phyloP scores from a whole-genome alignment of 2,888 invertebrate genomes.

The Ametastegia equiseti region DNA sequence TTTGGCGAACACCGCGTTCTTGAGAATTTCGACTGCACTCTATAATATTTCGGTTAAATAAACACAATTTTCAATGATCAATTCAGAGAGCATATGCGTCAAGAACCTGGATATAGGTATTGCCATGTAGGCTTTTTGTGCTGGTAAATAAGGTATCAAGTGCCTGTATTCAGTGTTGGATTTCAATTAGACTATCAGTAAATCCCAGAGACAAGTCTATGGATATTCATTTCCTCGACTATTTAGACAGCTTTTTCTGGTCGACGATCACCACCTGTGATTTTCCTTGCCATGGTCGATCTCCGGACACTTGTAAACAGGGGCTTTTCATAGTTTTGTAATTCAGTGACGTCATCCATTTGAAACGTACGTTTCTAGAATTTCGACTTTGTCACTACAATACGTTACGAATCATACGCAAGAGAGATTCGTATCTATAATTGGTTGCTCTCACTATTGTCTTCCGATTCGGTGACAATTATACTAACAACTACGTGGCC shows the following conservation, averaged over 20 bases:
- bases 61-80: not conserved
- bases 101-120: no score
- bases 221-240: not conserved
- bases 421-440: not conserved
- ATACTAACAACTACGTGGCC: not conserved
- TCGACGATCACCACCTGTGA: not conserved
- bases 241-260: not conserved
- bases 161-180: not conserved
- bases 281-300: not conserved
- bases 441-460: not conserved
- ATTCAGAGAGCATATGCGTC: not conserved
- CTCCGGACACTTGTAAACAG: not conserved
- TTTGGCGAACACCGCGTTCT: no score
- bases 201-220: not conserved
- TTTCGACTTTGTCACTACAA: no score
- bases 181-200: not conserved
- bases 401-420: no score
- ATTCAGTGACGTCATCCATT: no score
- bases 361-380: no score
- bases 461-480: not conserved
- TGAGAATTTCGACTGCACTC: no score
- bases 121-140: no score
- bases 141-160: not conserved
- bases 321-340: not conserved
- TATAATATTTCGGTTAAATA: no score